A percentile compares a stretch with the other conserved stretches of the same genome.
phyloP scores from a whole-genome alignment of 1,140 invertebrate species.

The Drosophila willistoni region DNA sequence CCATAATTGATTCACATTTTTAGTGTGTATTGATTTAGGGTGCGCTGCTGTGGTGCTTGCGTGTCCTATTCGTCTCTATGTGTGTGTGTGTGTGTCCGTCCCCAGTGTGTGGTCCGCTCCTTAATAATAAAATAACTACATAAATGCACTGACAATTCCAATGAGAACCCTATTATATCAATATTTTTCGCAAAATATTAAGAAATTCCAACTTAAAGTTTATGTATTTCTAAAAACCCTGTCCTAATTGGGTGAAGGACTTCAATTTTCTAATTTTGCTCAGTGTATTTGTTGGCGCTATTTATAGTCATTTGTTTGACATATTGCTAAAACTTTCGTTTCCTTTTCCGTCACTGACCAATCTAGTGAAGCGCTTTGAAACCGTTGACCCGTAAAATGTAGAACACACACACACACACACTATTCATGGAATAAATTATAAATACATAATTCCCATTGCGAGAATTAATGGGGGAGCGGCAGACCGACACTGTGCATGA shows the following conservation, averaged over 20 bases:
- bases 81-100: slow-evolving; percentile 34
- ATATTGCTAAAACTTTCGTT: slow-evolving; percentile 68
- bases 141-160: slow-evolving; percentile 18
- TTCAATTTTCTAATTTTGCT: not conserved
- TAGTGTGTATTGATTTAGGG: slow-evolving; percentile 69
- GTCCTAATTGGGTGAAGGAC: not conserved
- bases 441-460: slow-evolving; percentile 50
- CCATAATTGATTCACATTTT: slow-evolving; percentile 76
- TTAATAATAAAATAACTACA: slow-evolving; percentile 28
- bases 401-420: slow-evolving; percentile 33
- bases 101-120: slow-evolving; percentile 16
- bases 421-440: slow-evolving; percentile 42
- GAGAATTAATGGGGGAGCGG: slow-evolving; percentile 20
- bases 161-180: too few relatives aligned
- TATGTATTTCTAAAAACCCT: not conserved
- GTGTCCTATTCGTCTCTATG: slow-evolving; percentile 44
- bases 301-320: slow-evolving; percentile 67
- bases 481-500: not conserved
- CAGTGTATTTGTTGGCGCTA: slow-evolving; percentile 42
- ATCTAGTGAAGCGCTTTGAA: slow-evolving; percentile 42
- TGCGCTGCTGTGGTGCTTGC: slow-evolving; percentile 55
- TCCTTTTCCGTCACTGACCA: slow-evolving; percentile 32
- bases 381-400: slow-evolving; percentile 70
- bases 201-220: not conserved
- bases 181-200: too few relatives aligned